Base-by-base conservation (phyloP, 1,140 invertebrate genomes). In the Nymphalis io region DNA sequence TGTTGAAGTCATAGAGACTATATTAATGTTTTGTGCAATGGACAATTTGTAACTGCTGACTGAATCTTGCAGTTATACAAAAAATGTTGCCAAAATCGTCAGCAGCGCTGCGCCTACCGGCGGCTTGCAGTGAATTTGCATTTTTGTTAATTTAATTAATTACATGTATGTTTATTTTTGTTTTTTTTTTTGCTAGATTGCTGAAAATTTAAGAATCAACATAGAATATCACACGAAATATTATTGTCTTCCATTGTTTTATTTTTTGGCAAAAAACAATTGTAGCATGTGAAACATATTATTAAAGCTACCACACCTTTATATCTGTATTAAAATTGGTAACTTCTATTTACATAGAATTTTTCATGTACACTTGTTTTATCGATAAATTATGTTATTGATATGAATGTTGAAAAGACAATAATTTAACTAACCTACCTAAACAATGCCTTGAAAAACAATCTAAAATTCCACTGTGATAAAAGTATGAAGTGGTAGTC, bases 11-110 rank as follows among this genome's bases (percentile, higher is more conserved):
- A 83, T 87, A 88, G 72, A 82, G 79, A 84, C 81, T 84, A 82
- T 85, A 84, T 82, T 82, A 88, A 84, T 81, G 83, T 81, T 83
- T 83, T 86, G 88, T 91, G 89, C 89, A 90, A 91, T 90, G 83
- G 81, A 87, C 58, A 55, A 78, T 80, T 74, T 66, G 79, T 70
- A 67, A 80, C 76, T 76, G 79, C 80, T 73, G 76, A 80, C 77
- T 79, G 77, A 78, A 75, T 73, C 27, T 78, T 67, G 71, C 75
- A 78, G 79, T 78, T 76, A 61, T 73, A 74, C 67, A 80, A 76
- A 68, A 53, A 72, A 79, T 73, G 76, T 88, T 88, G 85, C 82
- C 84, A 82, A 83, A 87, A 84, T 74, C 79, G 73, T 61, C 64
- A 69, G 74, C 68, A 55, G 67, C 71, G 67, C 73, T 71, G 59